Conservation (phyloP, 2,113 vertebrate genomes). For the Geococcyx californianus region DNA sequence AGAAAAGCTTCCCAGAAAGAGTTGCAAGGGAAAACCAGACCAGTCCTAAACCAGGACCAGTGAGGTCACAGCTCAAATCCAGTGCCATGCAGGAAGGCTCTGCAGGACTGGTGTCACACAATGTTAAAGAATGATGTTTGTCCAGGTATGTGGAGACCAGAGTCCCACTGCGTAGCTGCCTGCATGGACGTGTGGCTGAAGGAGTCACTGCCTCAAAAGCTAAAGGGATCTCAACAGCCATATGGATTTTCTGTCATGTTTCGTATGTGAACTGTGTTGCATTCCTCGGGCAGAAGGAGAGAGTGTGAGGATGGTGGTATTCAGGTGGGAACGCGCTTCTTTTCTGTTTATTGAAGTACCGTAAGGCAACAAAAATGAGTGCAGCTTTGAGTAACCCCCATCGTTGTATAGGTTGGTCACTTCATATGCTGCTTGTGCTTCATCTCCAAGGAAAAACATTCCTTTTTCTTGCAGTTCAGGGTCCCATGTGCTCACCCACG, state of each 20-base stretch:
- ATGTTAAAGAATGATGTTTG: accelerated
- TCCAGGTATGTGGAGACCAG: neutral
- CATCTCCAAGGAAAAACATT: neutral
- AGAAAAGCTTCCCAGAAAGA: neutral
- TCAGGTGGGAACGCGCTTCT: accelerated
- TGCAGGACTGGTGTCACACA: neutral
- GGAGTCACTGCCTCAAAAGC: neutral
- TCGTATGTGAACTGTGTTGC: neutral
- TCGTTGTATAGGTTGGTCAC: neutral
- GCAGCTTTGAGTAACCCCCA: neutral
- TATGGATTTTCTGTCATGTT: accelerated
- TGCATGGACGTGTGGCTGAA: accelerated
- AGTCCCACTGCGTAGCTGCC: accelerated
- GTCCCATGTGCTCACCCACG: neutral
- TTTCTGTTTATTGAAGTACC: neutral
- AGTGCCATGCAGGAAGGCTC: neutral
- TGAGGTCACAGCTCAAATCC: neutral
- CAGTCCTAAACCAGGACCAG: neutral
- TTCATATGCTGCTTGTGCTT: neutral
- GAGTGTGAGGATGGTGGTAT: accelerated
- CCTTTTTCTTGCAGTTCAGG: neutral
- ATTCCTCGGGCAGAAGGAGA: neutral
- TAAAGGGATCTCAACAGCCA: accelerated
- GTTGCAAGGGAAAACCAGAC: neutral
- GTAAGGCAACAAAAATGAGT: neutral